These are phyloP conservation scores for Drosophila neoperkinsi DNA, from an alignment of 2,888 invertebrate genomes.

Conservation along the genomic window DNA sequence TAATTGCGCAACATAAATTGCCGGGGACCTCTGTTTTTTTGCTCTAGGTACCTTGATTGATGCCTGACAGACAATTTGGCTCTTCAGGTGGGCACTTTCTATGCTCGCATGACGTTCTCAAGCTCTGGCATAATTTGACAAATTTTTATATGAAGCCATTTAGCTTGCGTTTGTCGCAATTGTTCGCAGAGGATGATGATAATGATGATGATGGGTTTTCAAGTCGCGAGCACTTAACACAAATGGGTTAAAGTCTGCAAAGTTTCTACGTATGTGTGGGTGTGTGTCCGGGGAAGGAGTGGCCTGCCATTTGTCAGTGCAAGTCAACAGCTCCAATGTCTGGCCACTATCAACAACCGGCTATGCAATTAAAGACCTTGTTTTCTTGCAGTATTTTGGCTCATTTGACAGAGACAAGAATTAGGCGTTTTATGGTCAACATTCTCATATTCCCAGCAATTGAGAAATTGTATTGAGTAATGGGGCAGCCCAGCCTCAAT, in stretches of 20 bases:
- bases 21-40: constrained; percentile 11
- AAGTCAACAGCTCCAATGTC: constrained; percentile 26
- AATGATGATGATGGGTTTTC: constrained; percentile 24
- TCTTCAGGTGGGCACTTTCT: constrained; percentile 19
- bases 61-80: constrained; percentile 62
- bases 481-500: constrained; percentile 24
- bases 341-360: constrained; percentile 27
- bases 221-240: constrained; percentile 32
- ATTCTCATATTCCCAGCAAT: constrained; percentile 51
- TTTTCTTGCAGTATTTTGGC: constrained; percentile 43
- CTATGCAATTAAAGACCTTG: constrained; percentile 60
- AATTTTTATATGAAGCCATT: constrained; percentile 58
- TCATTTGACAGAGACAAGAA: constrained; percentile 69
- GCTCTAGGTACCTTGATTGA: constrained; percentile 60
- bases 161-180: constrained; percentile 31
- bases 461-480: constrained; percentile 66
- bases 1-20: constrained; percentile 65
- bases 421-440: constrained; percentile 75
- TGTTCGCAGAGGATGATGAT: constrained; percentile 19
- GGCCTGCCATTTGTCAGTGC: constrained; percentile 37
- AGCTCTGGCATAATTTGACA: constrained; percentile 60
- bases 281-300: not conserved
- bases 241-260: constrained; percentile 63
- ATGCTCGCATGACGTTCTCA: constrained; percentile 7
- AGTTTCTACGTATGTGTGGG: not conserved